Conservation (phyloP, 2,113 vertebrate species). For the Prietella phreatophila region DNA sequence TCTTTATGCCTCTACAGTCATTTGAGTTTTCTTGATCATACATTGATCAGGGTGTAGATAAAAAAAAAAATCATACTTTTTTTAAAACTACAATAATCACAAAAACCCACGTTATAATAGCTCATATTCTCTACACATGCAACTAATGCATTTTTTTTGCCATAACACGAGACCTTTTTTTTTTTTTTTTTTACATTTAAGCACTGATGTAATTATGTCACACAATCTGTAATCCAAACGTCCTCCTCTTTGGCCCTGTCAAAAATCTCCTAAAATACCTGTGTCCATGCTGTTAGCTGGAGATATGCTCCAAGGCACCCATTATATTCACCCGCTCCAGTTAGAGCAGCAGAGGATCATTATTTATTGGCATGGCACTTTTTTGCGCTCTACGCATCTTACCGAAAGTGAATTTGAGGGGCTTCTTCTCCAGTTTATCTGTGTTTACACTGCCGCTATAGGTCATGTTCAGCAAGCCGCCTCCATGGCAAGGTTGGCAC, state of each 20-base stretch:
- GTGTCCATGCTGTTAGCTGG: constrained; percentile 44
- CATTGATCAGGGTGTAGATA: not conserved
- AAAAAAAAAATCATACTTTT: too few species aligned
- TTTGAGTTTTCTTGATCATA: not conserved
- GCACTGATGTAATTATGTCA: constrained; percentile 54
- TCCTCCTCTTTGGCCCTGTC: constrained; percentile 47
- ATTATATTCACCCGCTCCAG: constrained; percentile 50
- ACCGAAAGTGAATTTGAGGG: constrained; percentile 55
- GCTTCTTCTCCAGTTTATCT: constrained; percentile 56
- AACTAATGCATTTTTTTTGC: not conserved
- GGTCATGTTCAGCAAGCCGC: constrained; percentile 69
- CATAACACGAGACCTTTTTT: constrained; percentile 4
- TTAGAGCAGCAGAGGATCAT: constrained; percentile 49
- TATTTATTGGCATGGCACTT: constrained; percentile 55
- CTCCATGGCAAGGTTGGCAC: constrained; percentile 67
- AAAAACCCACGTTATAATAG: not conserved
- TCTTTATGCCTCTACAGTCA: not conserved
- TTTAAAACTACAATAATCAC: not conserved
- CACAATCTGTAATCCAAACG: constrained; percentile 52
- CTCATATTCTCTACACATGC: not conserved
- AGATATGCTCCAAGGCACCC: constrained; percentile 45
- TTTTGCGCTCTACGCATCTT: constrained; percentile 51
- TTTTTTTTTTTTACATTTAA: constrained; percentile 3
- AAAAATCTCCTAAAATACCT: constrained; percentile 55
- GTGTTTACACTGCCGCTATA: constrained; percentile 65